Evolutionary conservation across 2,113 vertebrate species (phyloP).

Genomic region (Poeciliopsis retropinna): DNA sequence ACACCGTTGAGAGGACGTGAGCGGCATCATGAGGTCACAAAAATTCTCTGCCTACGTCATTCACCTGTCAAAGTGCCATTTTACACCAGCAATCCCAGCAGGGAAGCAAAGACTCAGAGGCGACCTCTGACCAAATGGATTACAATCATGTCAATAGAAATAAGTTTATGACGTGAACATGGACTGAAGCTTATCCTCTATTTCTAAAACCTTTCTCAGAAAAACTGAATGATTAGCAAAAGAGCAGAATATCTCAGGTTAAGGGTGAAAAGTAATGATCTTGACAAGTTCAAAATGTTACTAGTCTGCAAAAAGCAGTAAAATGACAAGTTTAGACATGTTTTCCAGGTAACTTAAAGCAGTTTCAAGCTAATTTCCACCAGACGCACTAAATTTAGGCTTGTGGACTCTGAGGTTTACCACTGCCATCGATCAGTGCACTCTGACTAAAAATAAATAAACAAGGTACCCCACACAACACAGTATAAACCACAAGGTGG

Average conservation of each 20-base stretch:
- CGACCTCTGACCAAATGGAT: slow-evolving; percentile 28
- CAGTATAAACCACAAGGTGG: slow-evolving; percentile 11
- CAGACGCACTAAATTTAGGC: background rate
- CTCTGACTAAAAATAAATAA: background rate
- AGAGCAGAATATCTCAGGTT: slow-evolving; percentile 13
- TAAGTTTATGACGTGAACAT: slow-evolving; percentile 32
- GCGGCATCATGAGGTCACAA: slow-evolving; percentile 17
- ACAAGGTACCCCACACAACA: slow-evolving; percentile 1
- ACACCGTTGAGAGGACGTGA: slow-evolving; percentile 19
- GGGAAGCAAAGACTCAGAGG: slow-evolving; percentile 6
- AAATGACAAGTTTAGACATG: background rate
- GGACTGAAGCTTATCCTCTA: slow-evolving; percentile 26
- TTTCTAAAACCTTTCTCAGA: slow-evolving; percentile 18
- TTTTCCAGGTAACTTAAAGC: background rate
- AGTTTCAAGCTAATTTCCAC: slow-evolving; percentile 12
- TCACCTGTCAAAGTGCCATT: slow-evolving; percentile 47
- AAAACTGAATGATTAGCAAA: slow-evolving; percentile 5
- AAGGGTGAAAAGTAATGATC: background rate
- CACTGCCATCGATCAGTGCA: background rate
- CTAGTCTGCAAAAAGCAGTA: background rate
- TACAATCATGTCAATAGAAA: slow-evolving; percentile 28
- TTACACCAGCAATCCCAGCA: slow-evolving; percentile 28
- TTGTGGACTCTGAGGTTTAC: slow-evolving; percentile 17
- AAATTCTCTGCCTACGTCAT: slow-evolving; percentile 32
- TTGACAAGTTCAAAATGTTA: slow-evolving; percentile 1